Conservation (phyloP, 2,113 vertebrate species). For the Monopterus albus region DNA sequence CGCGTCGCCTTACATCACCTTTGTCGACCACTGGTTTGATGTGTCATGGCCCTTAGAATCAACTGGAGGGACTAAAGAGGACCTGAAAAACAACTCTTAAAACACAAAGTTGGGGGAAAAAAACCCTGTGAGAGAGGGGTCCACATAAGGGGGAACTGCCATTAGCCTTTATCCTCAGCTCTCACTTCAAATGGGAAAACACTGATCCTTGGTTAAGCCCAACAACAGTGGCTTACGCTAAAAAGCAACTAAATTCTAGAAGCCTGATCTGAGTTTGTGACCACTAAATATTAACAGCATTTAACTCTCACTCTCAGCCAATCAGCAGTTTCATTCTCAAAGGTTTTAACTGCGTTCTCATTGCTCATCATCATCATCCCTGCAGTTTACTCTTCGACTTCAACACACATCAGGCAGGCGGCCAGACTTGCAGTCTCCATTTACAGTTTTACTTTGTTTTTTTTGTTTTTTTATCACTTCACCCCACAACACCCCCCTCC, state of each 20-base stretch:
- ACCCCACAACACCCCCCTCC: not conserved
- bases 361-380: slow-evolving; percentile 56
- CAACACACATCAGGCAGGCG: slow-evolving; percentile 54
- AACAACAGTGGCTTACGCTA: slow-evolving; percentile 50
- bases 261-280: slow-evolving; percentile 68
- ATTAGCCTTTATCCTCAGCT: slow-evolving; percentile 44
- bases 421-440: slow-evolving; percentile 57
- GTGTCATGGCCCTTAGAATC: too few relatives aligned
- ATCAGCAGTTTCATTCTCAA: slow-evolving; percentile 46
- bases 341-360: slow-evolving; percentile 39
- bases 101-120: slow-evolving; percentile 25
- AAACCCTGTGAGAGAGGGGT: slow-evolving; percentile 43
- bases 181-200: slow-evolving; percentile 43
- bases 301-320: slow-evolving; percentile 46
- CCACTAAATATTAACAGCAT: slow-evolving; percentile 66
- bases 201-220: slow-evolving; percentile 53
- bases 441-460: slow-evolving; percentile 49
- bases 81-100: not conserved
- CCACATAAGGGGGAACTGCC: slow-evolving; percentile 41
- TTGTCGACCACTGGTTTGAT: too few relatives aligned
- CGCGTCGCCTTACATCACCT: too few relatives aligned
- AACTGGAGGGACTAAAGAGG: slow-evolving; percentile 12
- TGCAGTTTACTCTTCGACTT: slow-evolving; percentile 52
- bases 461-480: slow-evolving; percentile 13
- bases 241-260: slow-evolving; percentile 60